These are phyloP conservation scores for Lethenteron reissneri DNA, from an alignment of 2,113 vertebrate species.

Conservation along the genomic window DNA sequence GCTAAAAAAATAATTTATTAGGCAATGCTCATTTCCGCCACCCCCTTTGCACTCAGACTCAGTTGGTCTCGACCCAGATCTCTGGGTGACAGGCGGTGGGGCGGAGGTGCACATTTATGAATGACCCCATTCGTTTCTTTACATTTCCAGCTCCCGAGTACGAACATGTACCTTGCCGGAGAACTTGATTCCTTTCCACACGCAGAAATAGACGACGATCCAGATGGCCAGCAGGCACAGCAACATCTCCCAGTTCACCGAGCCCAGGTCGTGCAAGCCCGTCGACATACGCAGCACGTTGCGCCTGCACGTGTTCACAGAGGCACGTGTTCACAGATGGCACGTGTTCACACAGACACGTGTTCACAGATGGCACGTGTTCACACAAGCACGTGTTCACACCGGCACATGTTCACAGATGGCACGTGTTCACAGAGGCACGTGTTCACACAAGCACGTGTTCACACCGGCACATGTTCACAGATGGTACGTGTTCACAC, in stretches of 20 bases:
- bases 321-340: too few species aligned
- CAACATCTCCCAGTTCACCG: constrained; percentile 4
- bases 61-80: too few species aligned
- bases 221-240: not conserved
- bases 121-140: not conserved
- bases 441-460: not conserved
- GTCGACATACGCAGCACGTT: not conserved
- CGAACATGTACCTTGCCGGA: not conserved
- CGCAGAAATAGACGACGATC: not conserved
- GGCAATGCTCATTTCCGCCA: too few species aligned
- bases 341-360: too few species aligned
- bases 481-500: too few species aligned
- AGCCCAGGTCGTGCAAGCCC: not conserved
- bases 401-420: too few species aligned
- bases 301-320: not conserved
- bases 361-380: too few species aligned
- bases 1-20: too few species aligned
- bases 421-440: too few species aligned
- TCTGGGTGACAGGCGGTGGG: too few species aligned
- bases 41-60: too few species aligned
- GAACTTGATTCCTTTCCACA: not conserved
- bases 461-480: not conserved
- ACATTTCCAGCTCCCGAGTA: not conserved
- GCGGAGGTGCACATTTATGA: too few species aligned
- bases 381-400: not conserved